These are phyloP conservation scores for Zaprionus lachaisei DNA, from an alignment of 1,140 invertebrate species.

Conservation along the genomic window DNA sequence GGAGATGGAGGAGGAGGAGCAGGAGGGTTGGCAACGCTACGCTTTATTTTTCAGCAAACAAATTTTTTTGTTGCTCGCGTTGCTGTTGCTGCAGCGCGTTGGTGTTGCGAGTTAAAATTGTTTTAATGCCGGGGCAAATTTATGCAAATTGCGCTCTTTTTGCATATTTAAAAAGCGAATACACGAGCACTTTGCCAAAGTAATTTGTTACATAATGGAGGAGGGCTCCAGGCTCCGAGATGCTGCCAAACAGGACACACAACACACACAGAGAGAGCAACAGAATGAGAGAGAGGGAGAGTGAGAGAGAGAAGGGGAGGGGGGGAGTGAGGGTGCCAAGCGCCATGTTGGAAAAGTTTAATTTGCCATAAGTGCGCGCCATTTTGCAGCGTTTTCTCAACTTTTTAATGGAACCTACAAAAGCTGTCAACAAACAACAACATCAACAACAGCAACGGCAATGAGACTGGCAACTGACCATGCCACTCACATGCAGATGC, in stretches of 20 bases:
- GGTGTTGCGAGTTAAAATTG: constrained; percentile 83
- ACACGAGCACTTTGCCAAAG: constrained; percentile 84
- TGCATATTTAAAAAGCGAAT: constrained; percentile 85
- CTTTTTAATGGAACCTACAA: constrained; percentile 61
- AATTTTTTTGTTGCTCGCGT: constrained; percentile 18
- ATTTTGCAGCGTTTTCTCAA: constrained; percentile 65
- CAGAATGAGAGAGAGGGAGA: background rate
- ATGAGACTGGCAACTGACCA: background rate
- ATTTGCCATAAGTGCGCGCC: constrained; percentile 76
- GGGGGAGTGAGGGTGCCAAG: constrained; percentile 24
- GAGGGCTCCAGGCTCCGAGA: constrained; percentile 31
- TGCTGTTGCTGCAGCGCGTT: constrained; percentile 60
- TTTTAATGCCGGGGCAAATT: constrained; percentile 84
- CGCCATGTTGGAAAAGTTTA: constrained; percentile 78
- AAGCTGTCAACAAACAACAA: constrained; percentile 38
- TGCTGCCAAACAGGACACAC: constrained; percentile 1
- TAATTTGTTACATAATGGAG: constrained; percentile 83
- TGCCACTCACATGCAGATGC: background rate
- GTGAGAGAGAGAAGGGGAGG: constrained; percentile 3
- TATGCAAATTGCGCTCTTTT: constrained; percentile 84
- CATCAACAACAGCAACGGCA: background rate
- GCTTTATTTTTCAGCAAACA: constrained; percentile 35
- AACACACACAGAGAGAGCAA: background rate
- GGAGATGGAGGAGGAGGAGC: background rate
- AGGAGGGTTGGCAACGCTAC: background rate